These are phyloP conservation scores for Diorhabda sublineata DNA, from an alignment of 1,140 invertebrate species.

Conservation along the genomic window DNA sequence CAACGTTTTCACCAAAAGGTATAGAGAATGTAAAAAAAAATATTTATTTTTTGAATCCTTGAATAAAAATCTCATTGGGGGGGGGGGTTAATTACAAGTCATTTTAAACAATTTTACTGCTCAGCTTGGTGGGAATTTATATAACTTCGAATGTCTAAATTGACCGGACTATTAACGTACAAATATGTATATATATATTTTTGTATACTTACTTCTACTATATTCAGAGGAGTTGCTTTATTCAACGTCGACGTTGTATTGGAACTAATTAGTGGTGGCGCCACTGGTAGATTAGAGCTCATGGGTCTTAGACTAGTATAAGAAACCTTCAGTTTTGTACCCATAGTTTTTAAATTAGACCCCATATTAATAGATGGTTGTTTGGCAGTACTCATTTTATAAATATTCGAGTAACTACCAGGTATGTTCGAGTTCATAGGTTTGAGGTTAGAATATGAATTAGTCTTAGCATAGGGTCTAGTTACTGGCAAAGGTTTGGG, in stretches of 20 bases:
- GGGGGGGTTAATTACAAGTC: too few relatives aligned
- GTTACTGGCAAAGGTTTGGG: slow-evolving; percentile 24
- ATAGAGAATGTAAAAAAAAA: too few relatives aligned
- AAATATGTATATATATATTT: too few relatives aligned
- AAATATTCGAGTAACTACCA: slow-evolving; percentile 22
- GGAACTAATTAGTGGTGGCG: slow-evolving; percentile 20
- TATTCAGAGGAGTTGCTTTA: background rate
- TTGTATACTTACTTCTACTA: slow-evolving; percentile 10
- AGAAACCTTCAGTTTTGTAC: slow-evolving; percentile 34
- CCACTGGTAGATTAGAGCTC: slow-evolving; percentile 36
- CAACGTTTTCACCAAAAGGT: too few relatives aligned
- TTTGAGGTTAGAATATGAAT: slow-evolving; percentile 28
- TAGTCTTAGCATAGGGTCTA: slow-evolving; percentile 18
- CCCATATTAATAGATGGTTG: slow-evolving; percentile 9
- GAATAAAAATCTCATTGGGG: too few relatives aligned
- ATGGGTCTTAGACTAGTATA: slow-evolving; percentile 40
- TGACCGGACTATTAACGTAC: too few relatives aligned
- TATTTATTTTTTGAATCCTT: too few relatives aligned
- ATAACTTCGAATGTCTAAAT: too few relatives aligned
- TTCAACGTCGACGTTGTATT: slow-evolving; percentile 11
- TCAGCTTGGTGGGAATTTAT: too few relatives aligned
- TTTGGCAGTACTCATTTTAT: slow-evolving; percentile 11
- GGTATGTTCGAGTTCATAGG: slow-evolving; percentile 16
- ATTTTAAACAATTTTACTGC: too few relatives aligned
- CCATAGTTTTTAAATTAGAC: slow-evolving; percentile 38